Base-by-base conservation (phyloP, 2,888 invertebrate genomes). In the Apoderus coryli region DNA sequence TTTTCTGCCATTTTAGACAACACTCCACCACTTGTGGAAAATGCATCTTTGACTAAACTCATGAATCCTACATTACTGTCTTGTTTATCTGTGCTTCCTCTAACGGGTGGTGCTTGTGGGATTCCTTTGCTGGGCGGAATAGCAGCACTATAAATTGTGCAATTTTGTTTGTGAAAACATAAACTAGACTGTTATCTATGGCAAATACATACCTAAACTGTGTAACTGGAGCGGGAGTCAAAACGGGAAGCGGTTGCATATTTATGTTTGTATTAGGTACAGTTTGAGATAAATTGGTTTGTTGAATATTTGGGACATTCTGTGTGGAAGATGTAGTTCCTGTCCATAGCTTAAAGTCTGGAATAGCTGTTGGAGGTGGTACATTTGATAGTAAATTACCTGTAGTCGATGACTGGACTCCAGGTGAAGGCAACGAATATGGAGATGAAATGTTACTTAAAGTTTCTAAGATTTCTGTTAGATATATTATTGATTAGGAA, bases 21-120 rank as follows among this genome's bases (percentile, higher is more conserved):
- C 2, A 77, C 59, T 4, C 72, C 72, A 4, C 72, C 72, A 14
- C 63, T 64, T n/a, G n/a, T n/a, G 1, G 70, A 61, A 2, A 78
- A 73, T 0, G 76, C 76, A 10, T 72, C 75, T 49, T 72, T 74
- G 50, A 79, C 65, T 75, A 78, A 75, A 1, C 73, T 69, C 36
- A 67, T 65, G 15, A 73, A 67, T 2, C 70, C 69, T 55, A 65
- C 64, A 11, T 34, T 14, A 16, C 31, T 3, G 6, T 33, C 11
- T 28, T 23, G 32, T 39, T 36, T 14, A 32, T 37, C 28, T 26
- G 32, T 4, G 32, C 10, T n/a, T 31, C 22, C 29, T 25, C 19
- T 24, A 4, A 15, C 13, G 35, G 34, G 11, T 6, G 34, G 27
- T 14, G 40, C 43, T 27, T 46, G 47, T 15, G 46, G 50, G 16